Evolutionary conservation across 2,113 vertebrate species (phyloP), one percentile per base, ranked within the genome.

Genomic region (Otus sunia): DNA sequence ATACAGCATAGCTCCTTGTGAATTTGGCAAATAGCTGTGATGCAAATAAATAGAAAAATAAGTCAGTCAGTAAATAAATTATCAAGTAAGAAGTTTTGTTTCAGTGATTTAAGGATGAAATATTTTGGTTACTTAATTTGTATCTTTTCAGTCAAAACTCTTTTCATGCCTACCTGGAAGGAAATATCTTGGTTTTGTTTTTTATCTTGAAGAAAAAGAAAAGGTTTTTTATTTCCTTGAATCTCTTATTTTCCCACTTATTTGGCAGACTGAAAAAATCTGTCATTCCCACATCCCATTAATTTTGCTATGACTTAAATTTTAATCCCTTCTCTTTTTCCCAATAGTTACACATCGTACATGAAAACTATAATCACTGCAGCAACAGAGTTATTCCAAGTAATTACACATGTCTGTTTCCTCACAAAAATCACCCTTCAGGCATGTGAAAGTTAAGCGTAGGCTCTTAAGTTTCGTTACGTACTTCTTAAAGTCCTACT

Each of bases 61-160:
- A 84, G 12, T 14, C 29, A 89, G 50, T 27, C 17, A 22, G 13
- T 58, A 80, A 86, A 88, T 76, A 92, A 77, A 71, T 55, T 64
- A 85, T 41, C 0, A 0, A 79, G 11, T 45, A 34, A 76, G 34
- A 73, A 45, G 12, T 58, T 76, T 75, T 0, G 0, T 72, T 90
- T 86, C 45, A 12, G 10, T 62, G 21, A 4, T 68, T 83, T 86
- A 56, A 60, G 6, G 19, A 87, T 68, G 5, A 89, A 84, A 63
- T 77, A 78, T 60, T 92, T 87, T 72, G 7, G 4, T 72, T 91
- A 85, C 26, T 60, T 72, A 68, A 87, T 78, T 72, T 87, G 19
- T 85, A 59, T 43, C 17, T 71, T 90, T 75, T 64, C 15, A 68
- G 19, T 69, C 23, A 77, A 86, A 88, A 69, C n/a, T 79, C 23